Conservation (phyloP, 2,888 invertebrate species). For the Melanchra persicariae region DNA sequence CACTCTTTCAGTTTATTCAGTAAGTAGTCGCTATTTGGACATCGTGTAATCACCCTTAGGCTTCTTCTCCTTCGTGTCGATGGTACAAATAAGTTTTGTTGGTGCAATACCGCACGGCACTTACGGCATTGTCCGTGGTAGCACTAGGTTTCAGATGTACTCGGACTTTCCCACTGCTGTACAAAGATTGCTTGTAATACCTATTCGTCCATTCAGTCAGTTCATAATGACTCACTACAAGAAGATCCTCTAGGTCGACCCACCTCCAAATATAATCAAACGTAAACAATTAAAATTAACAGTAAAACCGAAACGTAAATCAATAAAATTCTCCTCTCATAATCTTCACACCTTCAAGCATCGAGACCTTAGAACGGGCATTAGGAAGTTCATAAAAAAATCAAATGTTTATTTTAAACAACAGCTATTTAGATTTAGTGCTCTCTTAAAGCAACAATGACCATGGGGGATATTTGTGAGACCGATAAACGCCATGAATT, state of each 20-base stretch:
- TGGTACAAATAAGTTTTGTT: not conserved
- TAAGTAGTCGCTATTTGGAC: no score
- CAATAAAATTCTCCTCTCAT: slow-evolving; percentile 47
- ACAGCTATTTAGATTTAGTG: slow-evolving; percentile 62
- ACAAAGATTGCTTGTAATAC: not conserved
- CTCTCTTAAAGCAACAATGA: slow-evolving; percentile 60
- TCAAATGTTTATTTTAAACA: slow-evolving; percentile 63
- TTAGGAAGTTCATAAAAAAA: slow-evolving; percentile 67
- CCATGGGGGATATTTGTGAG: slow-evolving; percentile 61
- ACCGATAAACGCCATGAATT: slow-evolving; percentile 48
- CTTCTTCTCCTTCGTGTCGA: not conserved
- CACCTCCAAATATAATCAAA: slow-evolving; percentile 13
- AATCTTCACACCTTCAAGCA: slow-evolving; percentile 44
- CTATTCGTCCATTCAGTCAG: not conserved
- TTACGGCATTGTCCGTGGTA: not conserved
- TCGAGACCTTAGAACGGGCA: slow-evolving; percentile 65
- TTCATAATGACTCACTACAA: not conserved
- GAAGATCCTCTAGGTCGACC: not conserved
- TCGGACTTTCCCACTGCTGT: not conserved
- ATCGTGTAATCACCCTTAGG: no score
- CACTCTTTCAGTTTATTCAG: no score
- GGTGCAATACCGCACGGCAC: not conserved
- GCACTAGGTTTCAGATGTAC: not conserved
- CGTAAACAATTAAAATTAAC: slow-evolving; percentile 38
- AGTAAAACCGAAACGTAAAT: slow-evolving; percentile 31